These are phyloP conservation scores for Bombus pascuorum DNA, from an alignment of 1,140 invertebrate species.

Conservation along the genomic window DNA sequence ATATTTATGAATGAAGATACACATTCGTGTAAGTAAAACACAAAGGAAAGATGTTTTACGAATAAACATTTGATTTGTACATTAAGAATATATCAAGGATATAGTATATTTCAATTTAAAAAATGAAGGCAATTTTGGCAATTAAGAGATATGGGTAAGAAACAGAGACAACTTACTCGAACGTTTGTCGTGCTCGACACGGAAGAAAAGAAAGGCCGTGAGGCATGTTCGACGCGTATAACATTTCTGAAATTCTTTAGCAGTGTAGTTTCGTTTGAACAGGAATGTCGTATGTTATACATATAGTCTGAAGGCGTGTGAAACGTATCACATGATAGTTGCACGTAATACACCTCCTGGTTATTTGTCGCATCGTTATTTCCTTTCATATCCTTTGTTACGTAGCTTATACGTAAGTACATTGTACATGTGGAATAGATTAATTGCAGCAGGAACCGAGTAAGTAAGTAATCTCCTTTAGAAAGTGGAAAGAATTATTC, in stretches of 20 bases:
- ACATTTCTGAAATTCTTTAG: constrained; percentile 27
- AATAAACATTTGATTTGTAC: neutral
- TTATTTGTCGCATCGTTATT: constrained; percentile 31
- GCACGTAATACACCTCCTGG: neutral
- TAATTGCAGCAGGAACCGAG: neutral
- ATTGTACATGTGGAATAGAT: neutral
- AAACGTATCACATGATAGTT: constrained; percentile 14
- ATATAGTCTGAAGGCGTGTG: neutral
- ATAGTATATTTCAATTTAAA: neutral
- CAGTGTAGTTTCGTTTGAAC: constrained; percentile 4
- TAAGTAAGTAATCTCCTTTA: neutral
- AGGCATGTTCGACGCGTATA: constrained; percentile 17
- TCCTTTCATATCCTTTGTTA: constrained; percentile 19
- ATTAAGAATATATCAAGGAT: neutral
- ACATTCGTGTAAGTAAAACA: too few relatives aligned
- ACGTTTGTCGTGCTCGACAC: neutral
- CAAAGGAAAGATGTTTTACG: too few relatives aligned
- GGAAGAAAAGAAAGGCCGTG: neutral
- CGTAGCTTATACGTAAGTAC: too few relatives aligned
- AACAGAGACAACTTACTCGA: neutral
- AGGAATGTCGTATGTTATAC: neutral
- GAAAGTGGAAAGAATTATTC: too few relatives aligned
- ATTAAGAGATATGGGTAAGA: neutral
- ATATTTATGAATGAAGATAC: too few relatives aligned
- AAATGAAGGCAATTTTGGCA: neutral